Percentiles rank a stretch among this genome's conserved stretches.
These are phyloP conservation scores for Sebastes matsubarae DNA, from an alignment of 2,797 vertebrate species.

Conservation along the genomic window DNA sequence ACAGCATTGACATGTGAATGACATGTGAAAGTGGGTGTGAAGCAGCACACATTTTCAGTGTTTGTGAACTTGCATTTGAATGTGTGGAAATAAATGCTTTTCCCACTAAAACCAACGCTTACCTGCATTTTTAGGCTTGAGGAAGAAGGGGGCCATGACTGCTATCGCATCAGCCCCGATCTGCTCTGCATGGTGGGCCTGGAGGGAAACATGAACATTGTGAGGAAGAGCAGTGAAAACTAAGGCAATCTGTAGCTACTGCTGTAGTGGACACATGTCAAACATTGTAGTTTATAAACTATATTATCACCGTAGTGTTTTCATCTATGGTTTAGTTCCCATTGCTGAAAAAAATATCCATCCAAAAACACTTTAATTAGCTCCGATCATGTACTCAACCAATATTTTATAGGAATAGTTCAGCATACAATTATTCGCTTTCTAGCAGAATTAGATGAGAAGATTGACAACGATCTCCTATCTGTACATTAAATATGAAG, in stretches of 20 bases:
- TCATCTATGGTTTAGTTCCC: background rate
- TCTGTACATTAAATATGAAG: background rate
- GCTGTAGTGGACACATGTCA: background rate
- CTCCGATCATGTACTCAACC: background rate
- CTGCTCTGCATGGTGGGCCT: slow-evolving; percentile 90
- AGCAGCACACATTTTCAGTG: background rate
- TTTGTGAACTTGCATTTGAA: background rate
- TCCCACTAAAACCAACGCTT: background rate
- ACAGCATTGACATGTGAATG: background rate
- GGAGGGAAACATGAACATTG: background rate
- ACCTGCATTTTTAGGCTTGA: slow-evolving; percentile 90
- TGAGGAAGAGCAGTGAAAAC: background rate
- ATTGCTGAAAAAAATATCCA: background rate
- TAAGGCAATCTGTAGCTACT: too few relatives aligned
- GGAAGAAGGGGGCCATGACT: slow-evolving; percentile 89
- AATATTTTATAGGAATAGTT: background rate
- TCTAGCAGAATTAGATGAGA: background rate
- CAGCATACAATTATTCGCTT: background rate
- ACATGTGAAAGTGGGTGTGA: background rate
- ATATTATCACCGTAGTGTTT: background rate
- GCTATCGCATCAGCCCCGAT: slow-evolving; percentile 88
- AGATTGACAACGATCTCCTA: too few relatives aligned
- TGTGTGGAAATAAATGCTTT: background rate
- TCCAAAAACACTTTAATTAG: background rate
- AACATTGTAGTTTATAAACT: background rate